Conservation (phyloP, 2,888 invertebrate genomes). For the Craniophora ligustri region DNA sequence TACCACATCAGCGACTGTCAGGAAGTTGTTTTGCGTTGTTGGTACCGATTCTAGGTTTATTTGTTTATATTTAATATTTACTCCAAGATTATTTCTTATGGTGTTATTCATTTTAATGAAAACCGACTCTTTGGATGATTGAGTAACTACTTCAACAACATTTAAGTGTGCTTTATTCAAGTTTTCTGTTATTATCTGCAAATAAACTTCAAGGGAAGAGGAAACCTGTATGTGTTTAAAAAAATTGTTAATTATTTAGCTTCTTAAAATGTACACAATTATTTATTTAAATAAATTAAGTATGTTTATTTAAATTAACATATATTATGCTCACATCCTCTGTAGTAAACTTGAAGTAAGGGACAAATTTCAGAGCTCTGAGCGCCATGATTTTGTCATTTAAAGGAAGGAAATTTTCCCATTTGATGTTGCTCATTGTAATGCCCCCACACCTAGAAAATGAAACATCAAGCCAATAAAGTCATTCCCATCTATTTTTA, state of each 20-base stretch:
- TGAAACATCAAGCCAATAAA: too few species aligned
- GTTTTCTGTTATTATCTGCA: slow-evolving; percentile 62
- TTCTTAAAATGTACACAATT: too few species aligned
- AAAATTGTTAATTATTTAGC: too few species aligned
- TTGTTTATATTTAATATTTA: slow-evolving; percentile 41
- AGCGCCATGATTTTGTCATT: slow-evolving; percentile 31
- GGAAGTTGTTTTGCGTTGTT: slow-evolving; percentile 9
- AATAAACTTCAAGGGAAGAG: slow-evolving; percentile 48
- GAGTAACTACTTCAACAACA: slow-evolving; percentile 41
- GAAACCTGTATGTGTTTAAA: slow-evolving; percentile 27
- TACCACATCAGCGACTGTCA: slow-evolving; percentile 43
- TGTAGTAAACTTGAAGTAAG: slow-evolving; percentile 30
- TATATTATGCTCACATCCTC: slow-evolving; percentile 53
- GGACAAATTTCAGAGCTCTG: slow-evolving; percentile 44
- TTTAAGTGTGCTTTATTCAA: slow-evolving; percentile 46
- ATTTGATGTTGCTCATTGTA: slow-evolving; percentile 49
- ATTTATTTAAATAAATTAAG: too few species aligned
- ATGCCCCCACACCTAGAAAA: slow-evolving; percentile 64
- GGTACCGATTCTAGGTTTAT: slow-evolving; percentile 13
- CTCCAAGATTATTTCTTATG: slow-evolving; percentile 19
- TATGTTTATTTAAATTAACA: too few species aligned
- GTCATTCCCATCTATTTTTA: too few species aligned
- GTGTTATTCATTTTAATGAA: slow-evolving; percentile 40
- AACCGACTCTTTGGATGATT: slow-evolving; percentile 16
- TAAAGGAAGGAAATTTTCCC: slow-evolving; percentile 38